Evolutionary conservation across 2,797 vertebrate species (phyloP), one percentile per base, ranked within the genome.

Genomic region (Dicrostonyx torquatus): DNA sequence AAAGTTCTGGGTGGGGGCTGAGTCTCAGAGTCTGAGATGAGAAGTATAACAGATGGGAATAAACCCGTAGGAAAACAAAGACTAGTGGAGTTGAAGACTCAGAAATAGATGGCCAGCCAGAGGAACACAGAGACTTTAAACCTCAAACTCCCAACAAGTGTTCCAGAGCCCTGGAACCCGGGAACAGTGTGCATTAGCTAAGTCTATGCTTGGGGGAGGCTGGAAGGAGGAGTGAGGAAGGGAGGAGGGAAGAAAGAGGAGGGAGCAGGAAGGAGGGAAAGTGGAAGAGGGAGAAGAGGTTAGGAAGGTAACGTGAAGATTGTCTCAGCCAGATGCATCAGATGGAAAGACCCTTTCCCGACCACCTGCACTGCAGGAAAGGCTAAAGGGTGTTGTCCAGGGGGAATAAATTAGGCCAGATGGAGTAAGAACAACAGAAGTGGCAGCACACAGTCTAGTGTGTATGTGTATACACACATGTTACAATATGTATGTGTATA

Each of bases 371-470:
- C 0, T 1, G 2, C 13, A 1, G 20, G 18, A 43, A 40, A 3
- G 5, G 8, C 3, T 8, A 7, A 20, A n/a, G 15, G 37, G 5
- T 3, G 9, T 17, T 37, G 45, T 22, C 24, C 58, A 17, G 68
- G 82, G 40, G 6, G 34, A 15, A 17, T 76, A 7, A 10, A 14
- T 0, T 0, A 18, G 0, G 45, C 37, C 1, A 2, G 6, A 13
- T 0, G 6, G 87, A 18, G 1, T 3, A 24, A 10, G 55, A 31
- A 40, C 14, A 0, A 37, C 43, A n/a, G 12, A 24, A 2, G 4
- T 0, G 8, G 84, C 7, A 7, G 1, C 0, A 0, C 0, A 34
- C 1, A 29, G 17, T 18, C 3, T 9, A n/a, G 34, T 1, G 5
- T 24, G 15, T 6, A 31, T 12, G 22, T 9, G 64, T 22, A 3